A percentile compares a stretch with the other conserved stretches of the same genome.
Evolutionary conservation across 2,113 vertebrate species (phyloP).

Genomic region (Ophiodon elongatus): DNA sequence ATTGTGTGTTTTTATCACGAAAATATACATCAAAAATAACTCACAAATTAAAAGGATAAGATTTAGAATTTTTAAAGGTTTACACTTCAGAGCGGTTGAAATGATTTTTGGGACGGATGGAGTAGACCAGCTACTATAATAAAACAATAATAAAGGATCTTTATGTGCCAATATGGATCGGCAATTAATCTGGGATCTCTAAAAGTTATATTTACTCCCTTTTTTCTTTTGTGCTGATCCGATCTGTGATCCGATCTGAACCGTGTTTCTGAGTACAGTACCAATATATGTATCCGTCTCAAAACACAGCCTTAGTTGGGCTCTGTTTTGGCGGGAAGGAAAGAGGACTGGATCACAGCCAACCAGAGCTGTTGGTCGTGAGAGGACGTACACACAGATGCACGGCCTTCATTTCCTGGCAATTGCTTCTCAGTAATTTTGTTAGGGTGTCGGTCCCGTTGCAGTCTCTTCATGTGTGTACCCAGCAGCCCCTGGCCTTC

Average conservation of each 20-base stretch:
- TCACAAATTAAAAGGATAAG: no score
- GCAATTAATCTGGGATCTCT: no score
- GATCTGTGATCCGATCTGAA: neutral
- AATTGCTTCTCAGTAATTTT: neutral
- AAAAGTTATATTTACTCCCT: no score
- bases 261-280: neutral
- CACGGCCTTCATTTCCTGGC: neutral
- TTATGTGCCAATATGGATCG: no score
- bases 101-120: no score
- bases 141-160: no score
- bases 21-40: no score
- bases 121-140: no score
- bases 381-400: neutral
- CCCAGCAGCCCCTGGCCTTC: constrained; percentile 1
- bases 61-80: no score
- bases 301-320: neutral
- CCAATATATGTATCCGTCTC: neutral
- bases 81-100: no score
- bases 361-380: neutral
- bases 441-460: neutral
- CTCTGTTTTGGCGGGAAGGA: neutral
- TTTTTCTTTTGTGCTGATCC: no score
- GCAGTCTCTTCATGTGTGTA: neutral
- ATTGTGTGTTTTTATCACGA: no score
- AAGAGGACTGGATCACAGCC: neutral